Percentiles rank a stretch among this genome's conserved stretches.
Evolutionary conservation across 2,888 invertebrate genomes (phyloP).

Genomic region (Lacanobia wlatinum): DNA sequence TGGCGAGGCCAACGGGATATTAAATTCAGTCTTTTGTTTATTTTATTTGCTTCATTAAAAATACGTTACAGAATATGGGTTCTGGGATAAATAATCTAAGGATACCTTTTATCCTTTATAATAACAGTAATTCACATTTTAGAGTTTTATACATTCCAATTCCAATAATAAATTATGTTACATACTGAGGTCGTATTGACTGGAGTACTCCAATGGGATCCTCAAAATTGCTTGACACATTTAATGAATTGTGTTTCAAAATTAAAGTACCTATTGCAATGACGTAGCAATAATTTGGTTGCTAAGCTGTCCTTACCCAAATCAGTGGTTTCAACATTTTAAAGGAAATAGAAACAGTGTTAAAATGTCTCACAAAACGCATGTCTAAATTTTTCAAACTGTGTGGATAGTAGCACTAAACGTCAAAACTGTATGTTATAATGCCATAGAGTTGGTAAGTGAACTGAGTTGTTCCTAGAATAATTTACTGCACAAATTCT

Average conservation of each 20-base stretch:
- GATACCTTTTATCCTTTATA: background rate
- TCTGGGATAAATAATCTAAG: too few relatives aligned
- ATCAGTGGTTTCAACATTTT: too few relatives aligned
- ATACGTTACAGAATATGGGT: too few relatives aligned
- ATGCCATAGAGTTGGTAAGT: background rate
- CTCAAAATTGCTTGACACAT: background rate
- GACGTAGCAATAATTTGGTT: background rate
- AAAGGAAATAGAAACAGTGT: background rate
- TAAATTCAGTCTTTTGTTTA: background rate
- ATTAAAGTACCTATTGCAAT: background rate
- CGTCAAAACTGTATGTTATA: slow-evolving; percentile 1
- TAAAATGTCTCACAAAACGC: background rate
- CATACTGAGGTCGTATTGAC: background rate
- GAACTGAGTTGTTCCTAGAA: background rate
- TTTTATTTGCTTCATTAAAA: background rate
- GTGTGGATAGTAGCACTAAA: background rate
- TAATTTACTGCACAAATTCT: background rate
- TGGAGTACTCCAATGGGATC: background rate
- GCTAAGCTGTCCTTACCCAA: background rate
- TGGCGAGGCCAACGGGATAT: background rate
- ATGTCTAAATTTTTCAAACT: background rate
- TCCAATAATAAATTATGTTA: background rate
- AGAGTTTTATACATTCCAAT: background rate
- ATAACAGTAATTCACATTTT: background rate
- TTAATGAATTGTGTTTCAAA: background rate